These are phyloP conservation scores for Thripadectes ignobilis DNA, from an alignment of 2,797 vertebrate species.

Conservation along the genomic window DNA sequence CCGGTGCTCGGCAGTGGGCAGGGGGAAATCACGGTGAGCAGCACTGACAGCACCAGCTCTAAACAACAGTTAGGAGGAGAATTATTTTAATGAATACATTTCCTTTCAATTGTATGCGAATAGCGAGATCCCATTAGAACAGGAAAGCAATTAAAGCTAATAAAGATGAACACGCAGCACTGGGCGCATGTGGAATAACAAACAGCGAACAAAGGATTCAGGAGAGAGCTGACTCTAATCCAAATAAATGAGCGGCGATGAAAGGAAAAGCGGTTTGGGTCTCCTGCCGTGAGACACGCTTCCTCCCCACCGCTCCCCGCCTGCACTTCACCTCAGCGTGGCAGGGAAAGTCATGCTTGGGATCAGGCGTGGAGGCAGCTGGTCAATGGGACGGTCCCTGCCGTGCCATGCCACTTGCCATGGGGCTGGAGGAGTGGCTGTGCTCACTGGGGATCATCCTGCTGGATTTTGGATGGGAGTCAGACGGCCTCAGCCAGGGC, in stretches of 20 bases:
- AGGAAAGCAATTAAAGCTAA: constrained; percentile 84
- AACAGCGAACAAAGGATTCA: constrained; percentile 73
- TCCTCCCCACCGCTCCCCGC: background rate
- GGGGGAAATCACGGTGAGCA: constrained; percentile 49
- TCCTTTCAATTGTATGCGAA: constrained; percentile 80
- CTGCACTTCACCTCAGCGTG: background rate
- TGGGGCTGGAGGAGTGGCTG: rapidly evolving
- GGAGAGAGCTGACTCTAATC: constrained; percentile 72
- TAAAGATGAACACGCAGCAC: constrained; percentile 79
- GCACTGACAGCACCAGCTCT: constrained; percentile 69
- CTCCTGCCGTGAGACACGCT: constrained; percentile 58
- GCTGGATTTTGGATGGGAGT: background rate
- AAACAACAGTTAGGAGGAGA: constrained; percentile 76
- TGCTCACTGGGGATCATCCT: background rate
- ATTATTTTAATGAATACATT: constrained; percentile 84
- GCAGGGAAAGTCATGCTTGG: background rate
- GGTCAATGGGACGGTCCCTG: background rate
- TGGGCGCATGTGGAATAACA: constrained; percentile 73
- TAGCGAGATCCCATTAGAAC: constrained; percentile 82
- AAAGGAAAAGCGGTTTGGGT: constrained; percentile 37
- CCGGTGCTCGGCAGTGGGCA: background rate
- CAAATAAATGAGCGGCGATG: constrained; percentile 60
- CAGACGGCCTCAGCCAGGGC: background rate
- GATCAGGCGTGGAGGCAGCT: background rate
- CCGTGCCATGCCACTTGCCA: rapidly evolving